Conservation (phyloP, 2,113 vertebrate species). For the Vombatus ursinus region DNA sequence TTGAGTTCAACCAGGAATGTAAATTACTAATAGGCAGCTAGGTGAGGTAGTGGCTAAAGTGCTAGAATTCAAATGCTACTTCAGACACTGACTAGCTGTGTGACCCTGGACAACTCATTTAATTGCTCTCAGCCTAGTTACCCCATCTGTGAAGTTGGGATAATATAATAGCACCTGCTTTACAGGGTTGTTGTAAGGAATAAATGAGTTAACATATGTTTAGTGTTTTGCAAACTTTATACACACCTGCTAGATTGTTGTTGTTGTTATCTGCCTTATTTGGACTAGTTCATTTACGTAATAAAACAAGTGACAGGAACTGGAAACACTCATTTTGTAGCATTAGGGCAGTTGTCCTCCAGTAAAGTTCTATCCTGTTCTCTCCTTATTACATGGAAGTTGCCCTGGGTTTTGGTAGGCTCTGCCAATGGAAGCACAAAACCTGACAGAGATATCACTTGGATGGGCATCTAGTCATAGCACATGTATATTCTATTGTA, state of each 20-base stretch:
- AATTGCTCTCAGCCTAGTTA: neutral
- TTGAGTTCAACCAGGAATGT: neutral
- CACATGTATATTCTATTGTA: neutral
- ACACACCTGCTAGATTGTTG: slow-evolving; percentile 3
- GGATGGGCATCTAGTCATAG: neutral
- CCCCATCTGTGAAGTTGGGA: neutral
- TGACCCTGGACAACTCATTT: neutral
- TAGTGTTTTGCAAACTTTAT: neutral
- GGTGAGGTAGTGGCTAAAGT: neutral
- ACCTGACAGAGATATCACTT: neutral
- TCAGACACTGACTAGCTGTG: neutral
- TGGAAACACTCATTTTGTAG: neutral
- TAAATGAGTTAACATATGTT: neutral
- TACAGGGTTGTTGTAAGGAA: neutral
- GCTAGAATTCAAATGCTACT: neutral
- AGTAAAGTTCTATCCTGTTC: neutral
- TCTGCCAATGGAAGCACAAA: neutral
- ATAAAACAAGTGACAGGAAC: slow-evolving; percentile 1
- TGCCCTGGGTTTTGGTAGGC: neutral
- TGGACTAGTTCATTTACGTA: neutral
- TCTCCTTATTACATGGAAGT: neutral
- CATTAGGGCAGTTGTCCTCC: neutral
- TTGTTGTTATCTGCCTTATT: neutral
- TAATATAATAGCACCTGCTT: neutral
- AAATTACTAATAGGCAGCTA: neutral